These are phyloP conservation scores for Azemiops feae DNA, from an alignment of 2,113 vertebrate genomes.

Conservation along the genomic window DNA sequence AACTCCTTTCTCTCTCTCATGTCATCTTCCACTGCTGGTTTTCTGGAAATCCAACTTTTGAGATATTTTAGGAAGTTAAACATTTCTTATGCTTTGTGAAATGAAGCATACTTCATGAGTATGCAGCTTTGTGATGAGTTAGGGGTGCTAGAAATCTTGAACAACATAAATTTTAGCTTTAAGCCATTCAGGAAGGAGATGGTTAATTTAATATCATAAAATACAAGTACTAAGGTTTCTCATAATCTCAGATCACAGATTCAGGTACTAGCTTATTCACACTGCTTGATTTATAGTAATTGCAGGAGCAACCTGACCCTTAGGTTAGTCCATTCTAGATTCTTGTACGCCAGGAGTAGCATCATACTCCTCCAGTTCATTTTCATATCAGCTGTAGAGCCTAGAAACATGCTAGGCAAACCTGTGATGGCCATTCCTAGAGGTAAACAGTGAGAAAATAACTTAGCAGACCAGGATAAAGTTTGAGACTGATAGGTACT, in stretches of 20 bases:
- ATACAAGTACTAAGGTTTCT: neutral
- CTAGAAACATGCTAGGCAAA: neutral
- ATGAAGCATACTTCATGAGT: neutral
- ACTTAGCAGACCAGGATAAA: neutral
- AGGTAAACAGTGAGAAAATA: neutral
- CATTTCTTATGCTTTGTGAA: neutral
- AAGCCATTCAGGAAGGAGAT: neutral
- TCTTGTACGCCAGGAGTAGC: neutral
- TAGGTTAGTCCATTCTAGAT: neutral
- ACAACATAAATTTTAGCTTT: neutral
- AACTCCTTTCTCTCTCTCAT: neutral
- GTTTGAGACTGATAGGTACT: neutral
- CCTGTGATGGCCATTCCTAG: neutral
- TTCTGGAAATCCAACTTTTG: neutral
- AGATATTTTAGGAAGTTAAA: neutral
- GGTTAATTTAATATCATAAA: conserved; percentile 21
- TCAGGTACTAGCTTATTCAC: neutral
- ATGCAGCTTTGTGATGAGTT: conserved; percentile 14
- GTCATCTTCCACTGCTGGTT: neutral
- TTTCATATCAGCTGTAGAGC: neutral
- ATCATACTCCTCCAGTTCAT: neutral
- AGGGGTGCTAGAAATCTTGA: conserved; percentile 9
- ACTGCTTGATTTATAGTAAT: neutral
- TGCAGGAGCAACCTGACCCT: neutral
- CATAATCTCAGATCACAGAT: neutral